Base-by-base conservation (phyloP, 2,113 vertebrate species). In the Shinisaurus crocodilurus region DNA sequence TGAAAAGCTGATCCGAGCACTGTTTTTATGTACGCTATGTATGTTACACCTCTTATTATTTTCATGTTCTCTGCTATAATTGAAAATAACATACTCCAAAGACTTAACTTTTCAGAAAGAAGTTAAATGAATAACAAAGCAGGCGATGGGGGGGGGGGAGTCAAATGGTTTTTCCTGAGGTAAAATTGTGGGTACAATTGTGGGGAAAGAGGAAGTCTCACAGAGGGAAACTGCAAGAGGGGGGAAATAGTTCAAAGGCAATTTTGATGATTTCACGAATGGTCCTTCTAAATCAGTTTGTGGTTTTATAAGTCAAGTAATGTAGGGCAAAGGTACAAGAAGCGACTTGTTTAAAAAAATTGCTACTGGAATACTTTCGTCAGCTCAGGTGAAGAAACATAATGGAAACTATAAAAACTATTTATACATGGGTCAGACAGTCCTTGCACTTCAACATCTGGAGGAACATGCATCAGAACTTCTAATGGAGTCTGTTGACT, bases 381-480 rank as follows among this genome's bases (percentile, higher is more conserved):
- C 50, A 84, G n/a, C 82, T 89, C 87, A 89, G 50, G 45, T 80
- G 65, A 94, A 93, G 65, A 89, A 94, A 88, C 2, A 65, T 63
- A 92, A 87, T 27, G 23, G 72, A 82, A 87, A 74, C 54, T 82
- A 82, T 74, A 85, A 90, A 89, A 94, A 75, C 0, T 5, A 95
- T 95, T 95, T 82, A 94, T 85, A 50, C 23, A 3, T 57, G 40
- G 88, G 91, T 94, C 90, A 94, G 88, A 92, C 63, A 92, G 85
- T n/a, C 4, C 69, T 90, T 95, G 90, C 89, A 88, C 85, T 94
- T 95, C 81, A 93, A 92, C 83, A 94, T 69, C 69, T 45, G 91
- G 83, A 95, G 77, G 72, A 93, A 85, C 45, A 90, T 82, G 20
- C 77, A 81, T 72, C 89, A 94, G 90, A 91, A 88, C 48, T 45